Evolutionary conservation across 1,140 invertebrate genomes (phyloP), one percentile per base, ranked within the genome.

Genomic region (Megalonaias nervosa): DNA sequence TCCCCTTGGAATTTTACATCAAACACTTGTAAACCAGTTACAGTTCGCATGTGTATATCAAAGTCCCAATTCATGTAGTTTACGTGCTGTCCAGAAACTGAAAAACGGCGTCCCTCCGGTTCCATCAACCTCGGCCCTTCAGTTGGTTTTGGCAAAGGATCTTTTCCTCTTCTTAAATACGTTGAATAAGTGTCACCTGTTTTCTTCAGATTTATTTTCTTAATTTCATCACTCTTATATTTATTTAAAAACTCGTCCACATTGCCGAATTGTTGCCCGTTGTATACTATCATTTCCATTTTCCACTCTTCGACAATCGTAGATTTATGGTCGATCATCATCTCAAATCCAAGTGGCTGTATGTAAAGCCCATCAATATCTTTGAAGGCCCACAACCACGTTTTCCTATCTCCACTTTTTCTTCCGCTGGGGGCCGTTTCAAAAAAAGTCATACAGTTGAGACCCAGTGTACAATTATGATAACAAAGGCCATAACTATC

Each of bases 61-160:
- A 90, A 87, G 65, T 76, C 77, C 89, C 89, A 90, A 64, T 84
- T 83, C 64, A 85, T 82, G 68, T 88, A 90, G 5, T 81, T 23
- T 1, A 90, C 71, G 55, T 81, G 81, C 17, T 87, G 80, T 4
- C 86, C 87, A 15, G 85, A 75, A 6, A 90, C 81, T 15, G 58
- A 75, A 71, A 82, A 89, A 13, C 89, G 61, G 23, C 81, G 80
- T 1, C 89, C 89, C 15, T 86, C 85, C 17, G 88, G 89, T 38
- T 88, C 84, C 26, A 82, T 75, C 12, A 85, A 74, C 13, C 81
- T 77, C 4, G 89, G 89, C 2, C 88, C 88, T 67, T 80, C 74
- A 14, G 71, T 67, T n/a, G 82, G 81, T 6, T 74, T 60, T 12
- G 82, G 76, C 70, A 81, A 81, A 11, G 80, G 69, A 56, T 73